phyloP scores from a whole-genome alignment of 2,888 invertebrate species.

The Parochlus steinenii region DNA sequence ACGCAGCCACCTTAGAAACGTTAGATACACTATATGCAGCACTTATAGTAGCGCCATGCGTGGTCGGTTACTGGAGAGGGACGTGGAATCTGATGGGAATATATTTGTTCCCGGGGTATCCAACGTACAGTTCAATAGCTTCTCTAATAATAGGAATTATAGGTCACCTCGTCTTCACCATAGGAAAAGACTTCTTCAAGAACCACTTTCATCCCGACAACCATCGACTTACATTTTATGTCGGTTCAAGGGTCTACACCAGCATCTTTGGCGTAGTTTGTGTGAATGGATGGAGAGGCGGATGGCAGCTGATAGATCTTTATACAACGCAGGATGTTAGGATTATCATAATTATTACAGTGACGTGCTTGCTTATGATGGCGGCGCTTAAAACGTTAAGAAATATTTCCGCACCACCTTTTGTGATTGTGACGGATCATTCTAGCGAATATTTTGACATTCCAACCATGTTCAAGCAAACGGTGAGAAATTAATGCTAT shows the following conservation, averaged over 20 bases:
- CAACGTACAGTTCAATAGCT: slow-evolving; percentile 42
- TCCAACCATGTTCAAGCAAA: slow-evolving; percentile 65
- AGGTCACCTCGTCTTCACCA: slow-evolving; percentile 51
- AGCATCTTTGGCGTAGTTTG: slow-evolving; percentile 59
- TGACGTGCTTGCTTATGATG: slow-evolving; percentile 48
- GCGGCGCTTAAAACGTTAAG: slow-evolving; percentile 51
- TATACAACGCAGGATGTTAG: slow-evolving; percentile 44
- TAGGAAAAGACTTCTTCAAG: slow-evolving; percentile 45
- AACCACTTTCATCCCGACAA: slow-evolving; percentile 47
- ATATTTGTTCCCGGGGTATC: slow-evolving; percentile 46
- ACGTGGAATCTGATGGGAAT: slow-evolving; percentile 66
- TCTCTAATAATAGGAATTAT: slow-evolving; percentile 53
- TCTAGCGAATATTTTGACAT: slow-evolving; percentile 67
- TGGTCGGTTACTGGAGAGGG: slow-evolving; percentile 75
- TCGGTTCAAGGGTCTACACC: slow-evolving; percentile 57
- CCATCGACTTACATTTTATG: slow-evolving; percentile 48
- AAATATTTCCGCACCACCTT: slow-evolving; percentile 70
- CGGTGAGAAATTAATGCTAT: slow-evolving; percentile 40
- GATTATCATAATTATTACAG: slow-evolving; percentile 44
- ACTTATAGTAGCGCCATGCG: slow-evolving; percentile 57
- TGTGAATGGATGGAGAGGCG: slow-evolving; percentile 77
- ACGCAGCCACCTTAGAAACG: slow-evolving; percentile 41
- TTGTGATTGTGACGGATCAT: slow-evolving; percentile 56
- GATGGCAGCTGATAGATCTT: slow-evolving; percentile 58
- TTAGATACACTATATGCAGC: slow-evolving; percentile 58